A percentile compares a stretch with the other conserved stretches of the same genome.
These are phyloP conservation scores for Ammodramus savannarum DNA, from an alignment of 2,113 vertebrate species.

Conservation along the genomic window DNA sequence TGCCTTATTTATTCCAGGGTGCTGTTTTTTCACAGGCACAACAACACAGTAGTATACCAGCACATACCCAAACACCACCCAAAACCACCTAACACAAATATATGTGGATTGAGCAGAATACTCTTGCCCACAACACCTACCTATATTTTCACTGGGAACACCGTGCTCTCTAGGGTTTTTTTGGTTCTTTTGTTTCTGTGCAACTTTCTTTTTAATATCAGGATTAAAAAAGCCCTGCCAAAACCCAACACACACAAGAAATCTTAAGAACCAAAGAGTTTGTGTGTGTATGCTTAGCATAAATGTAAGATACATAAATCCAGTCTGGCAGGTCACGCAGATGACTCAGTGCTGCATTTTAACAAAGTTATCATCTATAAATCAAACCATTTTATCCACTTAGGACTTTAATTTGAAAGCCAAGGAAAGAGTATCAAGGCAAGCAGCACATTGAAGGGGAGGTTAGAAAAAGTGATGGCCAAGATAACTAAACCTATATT, in stretches of 20 bases:
- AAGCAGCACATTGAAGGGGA: neutral
- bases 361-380: neutral
- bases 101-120: neutral
- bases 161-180: neutral
- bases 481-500: neutral
- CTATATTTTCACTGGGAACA: neutral
- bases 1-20: neutral
- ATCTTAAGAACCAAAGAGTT: neutral
- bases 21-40: neutral
- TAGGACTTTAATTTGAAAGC: neutral
- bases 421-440: neutral
- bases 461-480: neutral
- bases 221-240: fast-evolving
- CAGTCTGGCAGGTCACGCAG: neutral
- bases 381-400: neutral
- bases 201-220: neutral
- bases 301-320: neutral
- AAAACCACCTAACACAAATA: fast-evolving
- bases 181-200: neutral
- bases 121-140: neutral
- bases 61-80: neutral
- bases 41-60: neutral
- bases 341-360: neutral
- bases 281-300: neutral
- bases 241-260: neutral